These are phyloP conservation scores for Ichneumon xanthorius DNA, from an alignment of 2,888 invertebrate species.

Conservation along the genomic window DNA sequence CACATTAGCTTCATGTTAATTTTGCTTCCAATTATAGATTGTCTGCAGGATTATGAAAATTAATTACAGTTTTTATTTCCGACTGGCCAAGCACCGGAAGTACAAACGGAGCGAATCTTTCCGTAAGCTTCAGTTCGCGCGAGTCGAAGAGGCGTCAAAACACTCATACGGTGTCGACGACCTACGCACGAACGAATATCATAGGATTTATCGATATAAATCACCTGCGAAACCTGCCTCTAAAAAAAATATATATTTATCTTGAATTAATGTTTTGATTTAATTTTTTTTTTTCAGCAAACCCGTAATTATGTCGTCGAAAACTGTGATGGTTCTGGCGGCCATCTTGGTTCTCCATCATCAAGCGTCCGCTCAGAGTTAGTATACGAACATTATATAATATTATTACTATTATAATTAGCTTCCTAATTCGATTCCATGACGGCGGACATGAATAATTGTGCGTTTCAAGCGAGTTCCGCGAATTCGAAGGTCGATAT, in stretches of 20 bases:
- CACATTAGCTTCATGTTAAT: no score
- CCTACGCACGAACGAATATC: no score
- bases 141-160: no score
- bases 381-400: background rate
- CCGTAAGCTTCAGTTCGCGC: no score
- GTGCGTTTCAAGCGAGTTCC: background rate
- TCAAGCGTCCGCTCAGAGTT: constrained; percentile 39
- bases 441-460: constrained; percentile 6
- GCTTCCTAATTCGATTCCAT: background rate
- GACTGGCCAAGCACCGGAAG: no score
- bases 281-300: constrained; percentile 20
- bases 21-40: no score
- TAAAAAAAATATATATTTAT: background rate
- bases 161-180: no score
- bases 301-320: constrained; percentile 28
- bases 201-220: no score
- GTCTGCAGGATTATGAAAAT: no score
- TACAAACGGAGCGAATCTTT: no score
- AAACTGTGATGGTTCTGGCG: constrained; percentile 7
- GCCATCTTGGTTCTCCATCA: constrained; percentile 27
- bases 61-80: no score
- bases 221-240: no score
- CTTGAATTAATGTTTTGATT: background rate
- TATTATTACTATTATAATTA: background rate
- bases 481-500: background rate